Percentiles rank a stretch among this genome's conserved stretches.
Conservation (phyloP, 2,888 invertebrate genomes). For the Rhaphigaster nebulosa region DNA sequence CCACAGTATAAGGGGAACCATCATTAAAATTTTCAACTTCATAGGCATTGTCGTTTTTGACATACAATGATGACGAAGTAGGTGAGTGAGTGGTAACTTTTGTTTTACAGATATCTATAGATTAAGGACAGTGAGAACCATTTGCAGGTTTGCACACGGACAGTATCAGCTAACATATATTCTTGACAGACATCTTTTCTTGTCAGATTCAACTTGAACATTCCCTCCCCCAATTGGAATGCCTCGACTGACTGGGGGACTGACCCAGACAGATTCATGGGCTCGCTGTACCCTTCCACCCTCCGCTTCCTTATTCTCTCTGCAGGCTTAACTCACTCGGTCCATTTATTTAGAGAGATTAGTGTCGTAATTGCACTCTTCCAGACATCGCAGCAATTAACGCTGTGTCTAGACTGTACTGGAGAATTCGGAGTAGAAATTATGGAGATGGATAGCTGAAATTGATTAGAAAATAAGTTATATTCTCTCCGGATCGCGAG, state of each 20-base stretch:
- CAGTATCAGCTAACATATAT: not conserved
- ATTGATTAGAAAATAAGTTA: conserved; percentile 3
- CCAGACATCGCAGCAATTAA: conserved; percentile 8
- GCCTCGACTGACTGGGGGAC: not conserved
- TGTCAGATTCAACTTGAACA: not conserved
- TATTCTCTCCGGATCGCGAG: not conserved
- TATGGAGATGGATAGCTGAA: not conserved
- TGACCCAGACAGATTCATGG: conserved; percentile 36
- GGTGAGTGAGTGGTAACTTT: no score
- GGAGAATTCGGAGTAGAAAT: not conserved
- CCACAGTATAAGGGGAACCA: no score
- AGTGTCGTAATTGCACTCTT: conserved; percentile 25
- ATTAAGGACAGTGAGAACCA: not conserved
- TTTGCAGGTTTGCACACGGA: not conserved
- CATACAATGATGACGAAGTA: no score
- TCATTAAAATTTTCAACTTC: no score
- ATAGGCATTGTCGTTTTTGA: no score
- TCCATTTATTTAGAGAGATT: conserved; percentile 27
- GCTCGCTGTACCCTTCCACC: not conserved
- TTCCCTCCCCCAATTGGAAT: not conserved
- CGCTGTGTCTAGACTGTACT: not conserved
- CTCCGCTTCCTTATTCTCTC: not conserved
- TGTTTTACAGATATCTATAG: no score
- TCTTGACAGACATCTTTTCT: not conserved
- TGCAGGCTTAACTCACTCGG: conserved; percentile 25